Base-by-base conservation (phyloP, 2,888 invertebrate species). In the Candidula unifasciata region DNA sequence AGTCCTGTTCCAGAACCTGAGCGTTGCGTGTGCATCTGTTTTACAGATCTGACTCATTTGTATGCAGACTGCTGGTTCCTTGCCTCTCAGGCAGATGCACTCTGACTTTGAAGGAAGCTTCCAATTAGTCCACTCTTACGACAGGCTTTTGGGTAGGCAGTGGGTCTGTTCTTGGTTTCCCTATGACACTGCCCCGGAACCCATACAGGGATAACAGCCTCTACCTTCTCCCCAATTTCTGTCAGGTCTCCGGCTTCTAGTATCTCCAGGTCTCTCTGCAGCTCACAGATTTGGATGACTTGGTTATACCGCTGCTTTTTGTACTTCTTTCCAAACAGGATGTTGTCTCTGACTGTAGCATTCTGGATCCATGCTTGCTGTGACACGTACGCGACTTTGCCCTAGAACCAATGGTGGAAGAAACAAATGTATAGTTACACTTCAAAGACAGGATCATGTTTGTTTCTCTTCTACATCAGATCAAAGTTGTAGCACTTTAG, bases 181-280 rank as follows among this genome's bases (percentile, higher is more conserved):
- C n/a, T n/a, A n/a, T n/a, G n/a, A n/a, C n/a, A n/a, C n/a, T n/a
- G n/a, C n/a, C n/a, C n/a, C n/a, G n/a, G n/a, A n/a, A n/a, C n/a
- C n/a, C n/a, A n/a, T n/a, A n/a, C n/a, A n/a, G n/a, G n/a, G n/a
- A n/a, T n/a, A n/a, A n/a, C n/a, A n/a, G n/a, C n/a, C 21, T 35
- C 80, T 82, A 94, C 95, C 93, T 95, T 95, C 90, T 95, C 95
- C 69, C 95, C 95, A 85, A 95, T 95, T 92, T 95, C 95, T 2
- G 95, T 95, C 88, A 93, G 90, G 89, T 95, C 95, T 13, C 95
- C 94, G 18, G 93, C 94, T 2, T 95, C 94, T 60, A 95, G 91
- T 86, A 95, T 94, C 79, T 94, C 93, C 24, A 95, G 91, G 88
- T 95, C 95, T 13, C 94, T 92, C 64, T 92, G 92, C 21, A 95